Evolutionary conservation across 64 coral and sea anemone genomes (phyloP), one percentile per base, ranked within the genome.

Genomic region (Montipora capricornis): DNA sequence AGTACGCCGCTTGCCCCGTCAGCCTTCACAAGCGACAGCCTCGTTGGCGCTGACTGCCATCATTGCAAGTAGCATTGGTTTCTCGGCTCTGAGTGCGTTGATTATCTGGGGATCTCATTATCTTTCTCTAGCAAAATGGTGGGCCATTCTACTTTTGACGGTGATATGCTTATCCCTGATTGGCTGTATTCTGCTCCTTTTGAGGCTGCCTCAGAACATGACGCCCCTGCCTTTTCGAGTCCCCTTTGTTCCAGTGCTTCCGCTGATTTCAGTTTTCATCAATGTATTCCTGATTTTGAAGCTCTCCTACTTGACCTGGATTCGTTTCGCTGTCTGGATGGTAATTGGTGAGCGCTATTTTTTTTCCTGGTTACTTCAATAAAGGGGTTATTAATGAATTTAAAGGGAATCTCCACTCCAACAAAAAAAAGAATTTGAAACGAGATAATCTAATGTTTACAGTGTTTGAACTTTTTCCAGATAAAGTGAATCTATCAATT

Each of bases 321-420:
- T 88, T 12, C 70, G 62, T 20, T 88, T 75, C 19, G 52, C 53
- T 59, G 74, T 88, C 53, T 88, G 68, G 86, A 73, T 88, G 86
- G 49, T 76, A 24, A 37, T 88, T 75, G 86, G 86, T 88, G 48
- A 88, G 88, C 49, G 14, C n/a, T 61, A 82, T 82, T 12, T 60
- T n/a, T 37, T 37, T 37, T 37, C 37, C 37, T 37, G 37, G 37
- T 37, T 37, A 37, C 37, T 2, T 37, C 37, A 37, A 37, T 37
- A 37, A 37, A 37, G 37, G 1, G 37, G 37, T 37, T 37, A 37
- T 57, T 6, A 57, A 57, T 57, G 6, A 57, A 57, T 57, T 5
- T 0, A 6, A 57, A 11, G 11, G 53, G 53, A 6, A 11, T 8
- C 53, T 57, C 53, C 6, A 57, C 37, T 37, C 37, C 37, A 37